Evolutionary conservation across 2,888 invertebrate genomes (phyloP).

Genomic region (Charanyca ferruginea): DNA sequence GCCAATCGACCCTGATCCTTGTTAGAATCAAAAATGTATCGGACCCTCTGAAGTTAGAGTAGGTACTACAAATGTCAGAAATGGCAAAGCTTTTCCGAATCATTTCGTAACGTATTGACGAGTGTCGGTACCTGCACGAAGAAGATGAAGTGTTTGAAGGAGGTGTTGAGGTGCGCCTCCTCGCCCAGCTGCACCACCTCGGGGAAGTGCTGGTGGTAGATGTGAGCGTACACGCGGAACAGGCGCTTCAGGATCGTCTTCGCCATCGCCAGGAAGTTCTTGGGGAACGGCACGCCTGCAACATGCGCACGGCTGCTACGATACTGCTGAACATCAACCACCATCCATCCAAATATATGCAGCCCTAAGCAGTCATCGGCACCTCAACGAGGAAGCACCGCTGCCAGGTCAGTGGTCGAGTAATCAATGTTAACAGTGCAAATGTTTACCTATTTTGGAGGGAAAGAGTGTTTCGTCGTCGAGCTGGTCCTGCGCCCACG

Average conservation of each 20-base stretch:
- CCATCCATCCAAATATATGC: no score
- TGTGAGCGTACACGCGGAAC: slow-evolving; percentile 99
- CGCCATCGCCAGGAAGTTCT: slow-evolving; percentile 98
- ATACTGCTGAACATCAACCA: no score
- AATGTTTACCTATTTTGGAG: slow-evolving; percentile 95
- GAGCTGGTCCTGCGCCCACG: slow-evolving; percentile 99
- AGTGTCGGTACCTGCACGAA: slow-evolving; percentile 94
- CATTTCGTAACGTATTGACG: no score
- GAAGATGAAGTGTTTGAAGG: slow-evolving; percentile 99
- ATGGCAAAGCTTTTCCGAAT: no score
- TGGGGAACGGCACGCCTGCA: slow-evolving; percentile 98
- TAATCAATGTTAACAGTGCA: not conserved
- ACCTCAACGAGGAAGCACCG: no score
- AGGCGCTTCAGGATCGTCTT: slow-evolving; percentile 99
- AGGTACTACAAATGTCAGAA: no score
- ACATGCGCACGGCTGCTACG: slow-evolving; percentile 5
- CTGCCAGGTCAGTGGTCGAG: no score
- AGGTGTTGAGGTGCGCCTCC: slow-evolving; percentile 99
- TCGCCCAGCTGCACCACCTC: slow-evolving; percentile 99
- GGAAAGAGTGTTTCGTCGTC: slow-evolving; percentile 99
- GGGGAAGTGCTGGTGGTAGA: slow-evolving; percentile 99
- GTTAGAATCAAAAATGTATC: no score
- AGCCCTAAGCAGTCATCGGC: no score
- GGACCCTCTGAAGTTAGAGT: no score
- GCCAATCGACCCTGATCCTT: no score